phyloP scores from a whole-genome alignment of 2,113 vertebrate genomes.

The Leucopternis melanops region DNA sequence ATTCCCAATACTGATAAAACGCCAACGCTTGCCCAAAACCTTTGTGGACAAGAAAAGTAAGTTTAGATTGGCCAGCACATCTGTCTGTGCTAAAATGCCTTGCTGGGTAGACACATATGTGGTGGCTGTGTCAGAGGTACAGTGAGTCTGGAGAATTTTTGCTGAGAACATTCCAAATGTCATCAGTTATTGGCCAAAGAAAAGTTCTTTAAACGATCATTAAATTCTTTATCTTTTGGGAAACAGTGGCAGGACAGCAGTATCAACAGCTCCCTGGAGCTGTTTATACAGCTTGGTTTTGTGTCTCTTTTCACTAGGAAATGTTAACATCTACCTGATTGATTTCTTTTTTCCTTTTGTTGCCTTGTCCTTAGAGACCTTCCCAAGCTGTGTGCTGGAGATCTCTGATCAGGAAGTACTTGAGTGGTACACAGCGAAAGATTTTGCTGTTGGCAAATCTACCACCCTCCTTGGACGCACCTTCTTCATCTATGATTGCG shows the following conservation, averaged over 20 bases:
- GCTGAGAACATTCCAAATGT: not conserved
- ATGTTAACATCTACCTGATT: not conserved
- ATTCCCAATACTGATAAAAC: slow-evolving; percentile 82
- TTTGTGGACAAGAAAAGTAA: slow-evolving; percentile 63
- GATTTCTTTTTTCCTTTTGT: not conserved
- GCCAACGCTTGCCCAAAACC: slow-evolving; percentile 82
- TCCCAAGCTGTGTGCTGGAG: slow-evolving; percentile 88
- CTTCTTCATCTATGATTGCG: slow-evolving; percentile 89
- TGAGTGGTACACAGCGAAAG: slow-evolving; percentile 85
- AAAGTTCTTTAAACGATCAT: not conserved
- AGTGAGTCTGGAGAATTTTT: not conserved
- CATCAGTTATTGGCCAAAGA: not conserved
- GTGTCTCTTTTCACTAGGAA: not conserved
- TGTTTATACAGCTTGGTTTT: not conserved
- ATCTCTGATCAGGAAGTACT: slow-evolving; percentile 83
- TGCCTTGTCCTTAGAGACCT: slow-evolving; percentile 70
- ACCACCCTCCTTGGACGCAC: slow-evolving; percentile 79
- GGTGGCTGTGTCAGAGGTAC: not conserved
- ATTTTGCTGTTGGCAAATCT: slow-evolving; percentile 83
- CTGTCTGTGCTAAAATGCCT: not conserved
- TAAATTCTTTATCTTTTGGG: not conserved
- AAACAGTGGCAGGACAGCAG: not conserved
- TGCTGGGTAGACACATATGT: not conserved
- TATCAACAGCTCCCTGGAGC: not conserved
- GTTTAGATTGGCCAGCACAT: not conserved